A percentile compares a stretch with the other conserved stretches of the same genome.
Evolutionary conservation across 2,113 vertebrate species (phyloP).

Genomic region (Oncorhynchus gorbuscha): DNA sequence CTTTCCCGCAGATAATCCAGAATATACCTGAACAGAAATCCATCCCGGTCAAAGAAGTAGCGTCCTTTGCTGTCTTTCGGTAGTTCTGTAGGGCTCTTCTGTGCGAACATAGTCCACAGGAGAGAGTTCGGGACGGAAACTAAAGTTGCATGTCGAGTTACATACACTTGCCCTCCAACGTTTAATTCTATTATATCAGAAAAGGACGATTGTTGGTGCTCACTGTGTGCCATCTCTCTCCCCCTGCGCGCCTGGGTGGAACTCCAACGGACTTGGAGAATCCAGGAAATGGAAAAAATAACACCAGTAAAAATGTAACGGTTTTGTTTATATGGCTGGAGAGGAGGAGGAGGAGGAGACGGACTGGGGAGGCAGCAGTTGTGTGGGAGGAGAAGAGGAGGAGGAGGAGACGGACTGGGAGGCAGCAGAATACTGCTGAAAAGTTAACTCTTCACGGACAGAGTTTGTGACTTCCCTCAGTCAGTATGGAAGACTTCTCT

Average conservation of each 20-base stretch:
- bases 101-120: conserved; percentile 87
- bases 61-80: conserved; percentile 91
- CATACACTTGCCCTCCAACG: conserved; percentile 94
- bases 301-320: conserved; percentile 12
- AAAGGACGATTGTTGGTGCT: conserved; percentile 62
- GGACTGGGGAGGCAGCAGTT: neutral
- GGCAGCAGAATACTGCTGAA: neutral
- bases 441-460: neutral
- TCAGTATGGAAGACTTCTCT: neutral
- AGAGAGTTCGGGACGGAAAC: conserved; percentile 86
- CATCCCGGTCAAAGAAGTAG: conserved; percentile 94
- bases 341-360: conserved; percentile 35
- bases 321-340: conserved; percentile 65
- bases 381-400: conserved; percentile 60
- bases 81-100: conserved; percentile 79
- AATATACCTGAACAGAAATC: conserved; percentile 93
- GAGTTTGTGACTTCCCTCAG: neutral
- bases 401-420: conserved; percentile 36
- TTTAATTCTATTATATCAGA: conserved; percentile 93
- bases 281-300: neutral
- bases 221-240: conserved; percentile 65
- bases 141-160: conserved; percentile 89
- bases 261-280: neutral
- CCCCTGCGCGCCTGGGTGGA: neutral
- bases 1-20: conserved; percentile 91